A percentile compares a stretch with the other conserved stretches of the same genome.
Evolutionary conservation across 2,888 invertebrate genomes (phyloP).

Genomic region (Oligia strigilis): DNA sequence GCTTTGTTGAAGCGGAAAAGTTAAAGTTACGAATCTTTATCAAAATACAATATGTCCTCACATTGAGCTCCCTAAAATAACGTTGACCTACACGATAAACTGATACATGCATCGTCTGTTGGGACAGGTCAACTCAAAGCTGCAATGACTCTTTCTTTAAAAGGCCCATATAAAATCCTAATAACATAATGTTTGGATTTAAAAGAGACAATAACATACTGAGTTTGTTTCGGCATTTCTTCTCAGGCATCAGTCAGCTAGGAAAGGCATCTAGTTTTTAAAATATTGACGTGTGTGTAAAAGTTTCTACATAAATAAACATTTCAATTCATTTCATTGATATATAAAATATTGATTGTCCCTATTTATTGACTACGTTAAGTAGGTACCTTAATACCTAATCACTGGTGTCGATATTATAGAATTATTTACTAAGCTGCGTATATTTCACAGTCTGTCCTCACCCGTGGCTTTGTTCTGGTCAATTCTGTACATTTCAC

Average conservation of each 20-base stretch:
- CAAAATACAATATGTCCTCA: neutral
- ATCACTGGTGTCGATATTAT: neutral
- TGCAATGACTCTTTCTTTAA: neutral
- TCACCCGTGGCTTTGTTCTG: conserved; percentile 8
- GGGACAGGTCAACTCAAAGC: no score
- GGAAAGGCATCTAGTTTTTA: neutral
- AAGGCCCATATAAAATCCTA: neutral
- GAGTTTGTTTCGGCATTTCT: neutral
- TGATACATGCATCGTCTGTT: neutral
- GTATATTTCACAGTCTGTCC: neutral
- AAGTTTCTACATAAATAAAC: neutral
- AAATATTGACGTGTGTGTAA: neutral
- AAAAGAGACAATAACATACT: neutral
- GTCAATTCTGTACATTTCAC: conserved; percentile 28
- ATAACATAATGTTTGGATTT: neutral
- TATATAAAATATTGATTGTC: neutral
- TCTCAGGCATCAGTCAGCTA: neutral
- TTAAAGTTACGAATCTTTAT: conserved; percentile 7
- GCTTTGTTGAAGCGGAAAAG: conserved; percentile 26
- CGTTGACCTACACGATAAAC: no score
- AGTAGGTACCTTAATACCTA: neutral
- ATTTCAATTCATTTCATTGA: neutral
- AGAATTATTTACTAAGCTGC: neutral
- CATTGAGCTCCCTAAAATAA: neutral
- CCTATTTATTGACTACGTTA: neutral